phyloP scores from a whole-genome alignment of 2,113 vertebrate species.

The Sceloporus undulatus region DNA sequence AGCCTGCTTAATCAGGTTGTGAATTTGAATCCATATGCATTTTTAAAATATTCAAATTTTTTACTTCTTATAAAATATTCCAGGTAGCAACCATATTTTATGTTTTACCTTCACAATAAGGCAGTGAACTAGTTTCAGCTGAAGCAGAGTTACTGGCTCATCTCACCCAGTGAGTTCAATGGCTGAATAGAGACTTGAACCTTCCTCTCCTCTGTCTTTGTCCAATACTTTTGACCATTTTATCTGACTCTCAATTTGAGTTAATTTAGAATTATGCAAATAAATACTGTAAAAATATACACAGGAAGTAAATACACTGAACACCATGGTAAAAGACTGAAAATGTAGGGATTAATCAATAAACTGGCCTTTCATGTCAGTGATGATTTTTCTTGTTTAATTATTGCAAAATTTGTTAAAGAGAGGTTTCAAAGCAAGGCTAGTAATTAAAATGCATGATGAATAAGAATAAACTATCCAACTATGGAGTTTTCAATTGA shows the following conservation, averaged over 20 bases:
- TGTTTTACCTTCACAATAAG: not conserved
- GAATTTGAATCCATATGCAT: not conserved
- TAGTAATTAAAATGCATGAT: not conserved
- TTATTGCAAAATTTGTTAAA: not conserved
- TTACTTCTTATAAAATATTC: not conserved
- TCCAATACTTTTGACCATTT: not conserved
- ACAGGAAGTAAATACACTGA: too few relatives aligned
- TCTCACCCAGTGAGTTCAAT: not conserved
- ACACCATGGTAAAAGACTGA: not conserved
- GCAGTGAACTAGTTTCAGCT: not conserved
- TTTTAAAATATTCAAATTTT: not conserved
- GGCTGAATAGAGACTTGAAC: not conserved
- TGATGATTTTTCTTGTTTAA: constrained; percentile 9
- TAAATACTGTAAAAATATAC: not conserved
- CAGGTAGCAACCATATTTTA: too few relatives aligned
- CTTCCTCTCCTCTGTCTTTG: not conserved
- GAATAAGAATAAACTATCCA: constrained; percentile 10
- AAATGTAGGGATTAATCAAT: not conserved
- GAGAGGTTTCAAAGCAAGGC: not conserved
- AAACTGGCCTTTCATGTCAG: constrained; percentile 7
- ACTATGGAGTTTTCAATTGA: not conserved
- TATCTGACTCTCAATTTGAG: not conserved
- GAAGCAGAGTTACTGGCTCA: not conserved
- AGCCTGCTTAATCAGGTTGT: not conserved
- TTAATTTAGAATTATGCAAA: not conserved